Base-by-base conservation (phyloP, 2,888 invertebrate species). In the Antitype chi region DNA sequence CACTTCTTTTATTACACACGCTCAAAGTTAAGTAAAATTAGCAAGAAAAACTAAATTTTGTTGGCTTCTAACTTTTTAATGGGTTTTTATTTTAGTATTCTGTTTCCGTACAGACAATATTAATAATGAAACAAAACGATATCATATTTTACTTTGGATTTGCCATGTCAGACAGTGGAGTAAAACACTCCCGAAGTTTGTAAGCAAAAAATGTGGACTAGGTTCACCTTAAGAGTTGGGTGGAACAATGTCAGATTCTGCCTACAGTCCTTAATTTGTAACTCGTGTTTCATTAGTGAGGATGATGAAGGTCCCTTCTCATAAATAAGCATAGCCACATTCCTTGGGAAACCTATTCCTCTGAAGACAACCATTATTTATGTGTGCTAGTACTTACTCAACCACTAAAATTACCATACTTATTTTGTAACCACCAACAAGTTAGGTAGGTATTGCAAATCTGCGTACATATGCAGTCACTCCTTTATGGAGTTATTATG, bases 401-500 rank as follows among this genome's bases (percentile, higher is more conserved):
- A 87, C 72, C 57, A 70, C 70, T 77, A 78, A 85, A 83, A 85
- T 87, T 85, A 81, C 76, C 87, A 87, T 86, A 76, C 79, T 80
- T 80, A 83, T 88, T 85, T 87, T 87, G 86, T 77, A 86, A 88
- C 79, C 62, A 64, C 43, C 62, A 84, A 81, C 86, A 32, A 80
- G 86, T 88, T 84, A 76, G 85, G 84, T 80, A 72, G 83, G 82
- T 84, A 88, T 87, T 88, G 81, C 87, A 78, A 86, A 80, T 80
- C 79, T 81, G 53, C 71, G 69, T 70, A 62, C 73, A 80, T 75
- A 85, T 85, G 81, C 84, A 87, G 76, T 82, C 80, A 76, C 85
- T 85, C 84, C 82, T 78, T 74, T 63, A 32, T 71, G 23, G 52
- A 69, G 63, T 85, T 81, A 88, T 85, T 81, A 88, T 70, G 86